A percentile compares a stretch with the other conserved stretches of the same genome.
phyloP scores from a whole-genome alignment of 2,113 vertebrate genomes.

The Psittacula cyanocephala region DNA sequence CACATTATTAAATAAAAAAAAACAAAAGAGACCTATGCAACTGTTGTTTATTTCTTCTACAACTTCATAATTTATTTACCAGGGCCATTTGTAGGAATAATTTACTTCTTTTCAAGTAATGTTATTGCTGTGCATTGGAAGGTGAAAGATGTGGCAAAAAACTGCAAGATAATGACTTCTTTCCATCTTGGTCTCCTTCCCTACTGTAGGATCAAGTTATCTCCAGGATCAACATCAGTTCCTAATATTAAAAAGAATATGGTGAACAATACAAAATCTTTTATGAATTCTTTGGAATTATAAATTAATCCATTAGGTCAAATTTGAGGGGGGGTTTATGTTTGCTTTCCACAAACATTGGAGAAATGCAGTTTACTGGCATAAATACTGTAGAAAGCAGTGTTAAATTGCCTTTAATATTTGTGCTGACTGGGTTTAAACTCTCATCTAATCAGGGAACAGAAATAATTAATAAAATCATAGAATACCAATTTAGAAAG shows the following conservation, averaged over 20 bases:
- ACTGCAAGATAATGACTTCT: neutral
- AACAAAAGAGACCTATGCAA: neutral
- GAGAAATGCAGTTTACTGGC: neutral
- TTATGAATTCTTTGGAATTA: neutral
- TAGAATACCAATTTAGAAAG: neutral
- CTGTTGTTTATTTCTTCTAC: conserved; percentile 43
- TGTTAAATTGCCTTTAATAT: neutral
- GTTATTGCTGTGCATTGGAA: neutral
- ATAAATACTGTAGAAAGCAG: neutral
- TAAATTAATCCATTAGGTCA: neutral
- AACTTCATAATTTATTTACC: conserved; percentile 46
- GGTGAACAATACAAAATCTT: neutral
- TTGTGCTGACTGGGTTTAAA: neutral
- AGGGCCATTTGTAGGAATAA: conserved; percentile 25
- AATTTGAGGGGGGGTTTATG: neutral
- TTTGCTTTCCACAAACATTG: neutral
- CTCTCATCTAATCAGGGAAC: neutral
- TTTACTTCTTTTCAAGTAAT: conserved; percentile 15
- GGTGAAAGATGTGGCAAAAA: neutral
- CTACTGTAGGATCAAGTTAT: neutral
- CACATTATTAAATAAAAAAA: conserved; percentile 56
- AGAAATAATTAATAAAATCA: neutral
- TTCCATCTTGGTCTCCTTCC: neutral
- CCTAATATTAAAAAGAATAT: neutral
- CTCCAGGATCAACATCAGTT: neutral